Evolutionary conservation across 2,113 vertebrate genomes (phyloP).

Genomic region (Coturnix japonica): DNA sequence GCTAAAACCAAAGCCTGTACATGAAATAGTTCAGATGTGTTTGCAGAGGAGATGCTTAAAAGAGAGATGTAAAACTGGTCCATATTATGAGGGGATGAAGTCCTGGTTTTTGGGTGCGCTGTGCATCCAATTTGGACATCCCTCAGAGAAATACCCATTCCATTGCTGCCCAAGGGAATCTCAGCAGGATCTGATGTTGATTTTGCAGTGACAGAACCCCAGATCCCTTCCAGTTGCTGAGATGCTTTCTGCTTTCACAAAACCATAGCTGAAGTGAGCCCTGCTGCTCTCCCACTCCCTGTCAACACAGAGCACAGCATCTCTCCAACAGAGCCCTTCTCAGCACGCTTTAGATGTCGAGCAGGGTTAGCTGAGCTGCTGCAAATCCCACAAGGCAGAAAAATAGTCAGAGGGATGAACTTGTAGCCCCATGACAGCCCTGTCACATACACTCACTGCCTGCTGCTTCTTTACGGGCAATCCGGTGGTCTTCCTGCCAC

Average conservation of each 20-base stretch:
- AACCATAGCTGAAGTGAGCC: not conserved
- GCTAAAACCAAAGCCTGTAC: not conserved
- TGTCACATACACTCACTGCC: not conserved
- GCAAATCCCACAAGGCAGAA: not conserved
- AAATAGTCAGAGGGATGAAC: conserved; percentile 9
- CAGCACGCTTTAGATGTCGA: not conserved
- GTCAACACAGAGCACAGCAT: accelerated
- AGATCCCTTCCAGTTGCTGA: accelerated
- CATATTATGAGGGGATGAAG: not conserved
- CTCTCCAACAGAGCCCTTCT: not conserved
- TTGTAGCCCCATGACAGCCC: not conserved
- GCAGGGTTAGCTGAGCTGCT: not conserved
- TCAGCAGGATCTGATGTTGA: not conserved
- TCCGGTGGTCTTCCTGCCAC: conserved; percentile 35
- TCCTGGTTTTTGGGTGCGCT: not conserved
- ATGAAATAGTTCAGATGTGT: not conserved
- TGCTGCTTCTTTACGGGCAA: conserved; percentile 34
- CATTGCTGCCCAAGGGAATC: not conserved
- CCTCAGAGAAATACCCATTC: not conserved
- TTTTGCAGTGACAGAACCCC: not conserved
- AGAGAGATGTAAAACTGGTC: not conserved
- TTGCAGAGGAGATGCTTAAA: not conserved
- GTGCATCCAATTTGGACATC: not conserved
- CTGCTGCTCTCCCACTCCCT: not conserved
- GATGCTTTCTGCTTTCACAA: not conserved